Percentiles rank a stretch among this genome's conserved stretches.
These are phyloP conservation scores for Piprites chloris DNA, from an alignment of 2,113 vertebrate species.

Conservation along the genomic window DNA sequence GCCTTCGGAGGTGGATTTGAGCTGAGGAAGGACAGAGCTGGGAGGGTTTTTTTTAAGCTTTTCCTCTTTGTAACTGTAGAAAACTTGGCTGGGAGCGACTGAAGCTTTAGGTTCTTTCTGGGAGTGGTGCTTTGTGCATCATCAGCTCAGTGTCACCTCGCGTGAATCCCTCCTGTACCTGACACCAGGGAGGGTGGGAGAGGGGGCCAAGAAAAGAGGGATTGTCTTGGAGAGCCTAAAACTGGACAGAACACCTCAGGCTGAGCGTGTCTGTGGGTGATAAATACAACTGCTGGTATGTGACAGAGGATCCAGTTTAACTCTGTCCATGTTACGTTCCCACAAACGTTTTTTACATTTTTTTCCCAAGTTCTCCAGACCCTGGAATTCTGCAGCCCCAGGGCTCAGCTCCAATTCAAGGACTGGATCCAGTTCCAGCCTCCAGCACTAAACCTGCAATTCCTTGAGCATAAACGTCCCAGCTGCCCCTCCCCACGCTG, in stretches of 20 bases:
- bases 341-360: fast-evolving
- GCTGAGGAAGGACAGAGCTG: not conserved
- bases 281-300: fast-evolving
- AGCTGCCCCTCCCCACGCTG: not conserved
- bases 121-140: not conserved
- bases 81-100: not conserved
- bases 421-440: fast-evolving
- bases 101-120: too few relatives aligned
- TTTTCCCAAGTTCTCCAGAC: not conserved
- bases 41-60: not conserved
- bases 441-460: fast-evolving
- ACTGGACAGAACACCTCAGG: fast-evolving
- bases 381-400: not conserved
- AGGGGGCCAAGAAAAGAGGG: not conserved
- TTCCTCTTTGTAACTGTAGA: not conserved
- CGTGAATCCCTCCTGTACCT: not conserved
- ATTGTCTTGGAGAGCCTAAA: not conserved
- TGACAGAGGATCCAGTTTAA: fast-evolving
- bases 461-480: fast-evolving
- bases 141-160: not conserved
- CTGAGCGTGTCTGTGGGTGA: fast-evolving
- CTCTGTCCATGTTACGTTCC: fast-evolving
- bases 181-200: not conserved
- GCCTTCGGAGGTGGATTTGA: not conserved
- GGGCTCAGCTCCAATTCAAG: fast-evolving